phyloP scores from a whole-genome alignment of 1,140 invertebrate species.

The Ips typographus region DNA sequence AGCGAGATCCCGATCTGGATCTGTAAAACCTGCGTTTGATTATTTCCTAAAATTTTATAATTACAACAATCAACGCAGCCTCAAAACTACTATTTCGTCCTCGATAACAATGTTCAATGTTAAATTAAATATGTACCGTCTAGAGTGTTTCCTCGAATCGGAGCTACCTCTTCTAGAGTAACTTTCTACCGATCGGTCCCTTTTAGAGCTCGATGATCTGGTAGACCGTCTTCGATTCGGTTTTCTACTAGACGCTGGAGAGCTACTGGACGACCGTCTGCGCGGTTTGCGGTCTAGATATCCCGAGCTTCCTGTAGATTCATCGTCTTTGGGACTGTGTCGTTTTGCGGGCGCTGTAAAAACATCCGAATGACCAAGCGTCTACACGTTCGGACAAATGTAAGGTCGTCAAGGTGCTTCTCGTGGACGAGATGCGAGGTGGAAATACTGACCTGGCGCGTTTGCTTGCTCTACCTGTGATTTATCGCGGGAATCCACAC shows the following conservation, averaged over 20 bases:
- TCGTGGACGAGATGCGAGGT: neutral
- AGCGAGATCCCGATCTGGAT: neutral
- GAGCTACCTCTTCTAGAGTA: slow-evolving; percentile 18
- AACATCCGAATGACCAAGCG: too few species aligned
- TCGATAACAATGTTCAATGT: neutral
- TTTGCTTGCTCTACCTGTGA: slow-evolving; percentile 47
- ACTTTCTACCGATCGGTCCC: slow-evolving; percentile 18
- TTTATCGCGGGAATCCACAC: slow-evolving; percentile 42
- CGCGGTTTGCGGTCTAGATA: neutral
- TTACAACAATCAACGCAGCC: too few species aligned
- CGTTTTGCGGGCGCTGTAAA: neutral
- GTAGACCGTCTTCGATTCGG: slow-evolving; percentile 25
- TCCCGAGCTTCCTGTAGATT: neutral
- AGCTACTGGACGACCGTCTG: slow-evolving; percentile 24
- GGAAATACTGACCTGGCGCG: slow-evolving; percentile 47
- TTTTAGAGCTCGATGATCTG: slow-evolving; percentile 23
- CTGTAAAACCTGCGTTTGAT: too few species aligned
- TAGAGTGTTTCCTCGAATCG: slow-evolving; percentile 26
- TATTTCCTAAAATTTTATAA: too few species aligned
- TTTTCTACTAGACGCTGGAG: slow-evolving; percentile 24
- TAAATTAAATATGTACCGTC: slow-evolving; percentile 15
- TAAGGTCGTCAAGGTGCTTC: neutral
- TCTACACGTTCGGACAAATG: neutral
- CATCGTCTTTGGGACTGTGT: neutral
- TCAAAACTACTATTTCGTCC: too few species aligned